Base-by-base conservation (phyloP, 2,888 invertebrate genomes). In the Melanchra persicariae region DNA sequence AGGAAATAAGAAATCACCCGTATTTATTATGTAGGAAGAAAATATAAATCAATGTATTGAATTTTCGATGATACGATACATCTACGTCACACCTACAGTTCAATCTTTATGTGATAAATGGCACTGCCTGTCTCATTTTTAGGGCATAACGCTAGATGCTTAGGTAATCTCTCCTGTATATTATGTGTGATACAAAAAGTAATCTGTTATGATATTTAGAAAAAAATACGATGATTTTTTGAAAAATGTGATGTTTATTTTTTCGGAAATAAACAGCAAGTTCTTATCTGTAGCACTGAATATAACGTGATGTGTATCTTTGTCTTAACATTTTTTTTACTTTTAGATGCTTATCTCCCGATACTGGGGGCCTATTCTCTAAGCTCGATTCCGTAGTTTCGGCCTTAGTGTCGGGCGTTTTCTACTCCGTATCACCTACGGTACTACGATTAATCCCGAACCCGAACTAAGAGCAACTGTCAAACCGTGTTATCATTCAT, bases 21-120 rank as follows among this genome's bases (percentile, higher is more conserved):
- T 54, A 52, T 52, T 72, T 54, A 12, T 30, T 52, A 26, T 54
- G 9, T 68, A 26, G n/a, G 37, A 58, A 70, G 12, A 45, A 61
- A 61, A 26, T 61, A 70, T 70, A 52, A 52, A 70, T 74, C 61
- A 70, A 58, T 26, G 51, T 77, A 51, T 61, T 77, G 34, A 76
- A 60, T 60, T 51, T 55, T 49, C 30, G 34, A 62, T 47, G n/a
- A 26, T 52, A 49, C 52, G 8, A 63, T 77, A 62, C 40, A 49
- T 75, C 78, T 37, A 43, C 43, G 74, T 70, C 71, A 77, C 40
- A 52, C 71, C 6, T n/a, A 34, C 40, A 22, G 22, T 77, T 77
- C 40, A n/a, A 43, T 52, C 12, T 2, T 22, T 19, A 43, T 43
- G 26, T 77, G 52, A 75, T 70, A 77, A 58, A 77, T 75, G 62